A percentile compares a stretch with the other conserved stretches of the same genome.
phyloP scores from a whole-genome alignment of 2,113 vertebrate species.

The human (Homo sapiens) region DNA sequence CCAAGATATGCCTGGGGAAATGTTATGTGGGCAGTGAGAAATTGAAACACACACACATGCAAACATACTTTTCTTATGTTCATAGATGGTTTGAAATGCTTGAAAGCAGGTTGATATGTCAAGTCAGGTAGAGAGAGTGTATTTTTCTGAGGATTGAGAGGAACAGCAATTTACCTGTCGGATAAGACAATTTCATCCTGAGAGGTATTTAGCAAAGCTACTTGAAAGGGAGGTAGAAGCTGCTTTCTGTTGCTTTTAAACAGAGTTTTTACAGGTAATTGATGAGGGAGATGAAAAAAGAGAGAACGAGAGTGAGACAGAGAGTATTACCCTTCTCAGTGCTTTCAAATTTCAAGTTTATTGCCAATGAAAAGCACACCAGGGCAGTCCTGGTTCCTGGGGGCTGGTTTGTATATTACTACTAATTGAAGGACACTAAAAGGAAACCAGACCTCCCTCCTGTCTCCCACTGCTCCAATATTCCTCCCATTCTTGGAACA shows the following conservation, averaged over 20 bases:
- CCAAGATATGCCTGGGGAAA: not conserved
- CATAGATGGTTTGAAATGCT: slow-evolving; percentile 6
- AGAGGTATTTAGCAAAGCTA: not conserved
- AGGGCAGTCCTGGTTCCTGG: not conserved
- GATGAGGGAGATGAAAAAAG: not conserved
- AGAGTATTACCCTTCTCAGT: not conserved
- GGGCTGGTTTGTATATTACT: not conserved
- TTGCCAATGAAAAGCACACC: not conserved
- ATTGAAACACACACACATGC: not conserved
- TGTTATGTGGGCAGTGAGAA: not conserved
- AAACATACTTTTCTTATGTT: not conserved
- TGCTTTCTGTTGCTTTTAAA: slow-evolving; percentile 17
- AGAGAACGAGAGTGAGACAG: not conserved
- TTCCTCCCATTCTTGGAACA: not conserved
- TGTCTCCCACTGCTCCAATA: not conserved
- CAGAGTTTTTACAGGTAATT: slow-evolving; percentile 7
- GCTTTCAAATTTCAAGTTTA: not conserved
- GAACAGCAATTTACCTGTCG: not conserved
- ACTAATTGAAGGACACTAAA: not conserved
- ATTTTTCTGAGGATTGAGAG: slow-evolving; percentile 29
- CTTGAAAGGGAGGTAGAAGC: not conserved
- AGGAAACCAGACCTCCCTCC: not conserved
- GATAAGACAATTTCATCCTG: not conserved
- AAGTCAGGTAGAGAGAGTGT: not conserved
- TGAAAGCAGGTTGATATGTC: not conserved